Base-by-base conservation (phyloP, 2,888 invertebrate genomes). In the Pseudococcus viburni region DNA sequence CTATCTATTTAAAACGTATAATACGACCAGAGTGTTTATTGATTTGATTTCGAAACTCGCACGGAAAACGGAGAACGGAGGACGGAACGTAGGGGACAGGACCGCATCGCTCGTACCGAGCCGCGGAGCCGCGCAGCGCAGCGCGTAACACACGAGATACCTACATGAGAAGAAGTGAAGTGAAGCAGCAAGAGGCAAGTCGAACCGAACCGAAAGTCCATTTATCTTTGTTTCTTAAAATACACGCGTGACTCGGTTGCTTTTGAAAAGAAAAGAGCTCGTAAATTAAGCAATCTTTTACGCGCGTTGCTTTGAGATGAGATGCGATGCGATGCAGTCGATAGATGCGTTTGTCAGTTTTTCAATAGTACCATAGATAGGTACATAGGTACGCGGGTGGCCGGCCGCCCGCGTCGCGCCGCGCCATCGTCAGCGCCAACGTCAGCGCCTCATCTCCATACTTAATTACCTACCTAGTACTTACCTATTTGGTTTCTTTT, bases 211-310 rank as follows among this genome's bases (percentile, higher is more conserved):
- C 5, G n/a, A 55, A 55, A 68, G 68, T 68, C 68, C 68, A 68
- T 68, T 68, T 68, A 68, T 68, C 68, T 68, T 68, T 26, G 68
- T 68, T 68, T 68, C 68, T 68, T 15, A 68, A 68, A 68, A 68
- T 68, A 64, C 68, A 26, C 68, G 68, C 26, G 26, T 68, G 68
- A 64, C 64, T 68, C 15, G 22, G 68, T 68, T 68, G 26, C 68
- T 68, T 68, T 68, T 68, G 68, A 68, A 64, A 26, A 19, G 68
- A 68, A 64, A 26, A 19, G 11, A 26, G 68, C 68, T 68, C 68
- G 68, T 68, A 68, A 68, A 68, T 68, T 68, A 68, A 68, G 26
- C 68, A 1, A 68, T 68, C 68, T 68, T 68, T 68, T 64, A 68
- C 26, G n/a, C 19, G 22, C 64, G 12, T n/a, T n/a, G n/a, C n/a